Conservation (phyloP, 2,113 vertebrate species). For the Puma concolor region DNA sequence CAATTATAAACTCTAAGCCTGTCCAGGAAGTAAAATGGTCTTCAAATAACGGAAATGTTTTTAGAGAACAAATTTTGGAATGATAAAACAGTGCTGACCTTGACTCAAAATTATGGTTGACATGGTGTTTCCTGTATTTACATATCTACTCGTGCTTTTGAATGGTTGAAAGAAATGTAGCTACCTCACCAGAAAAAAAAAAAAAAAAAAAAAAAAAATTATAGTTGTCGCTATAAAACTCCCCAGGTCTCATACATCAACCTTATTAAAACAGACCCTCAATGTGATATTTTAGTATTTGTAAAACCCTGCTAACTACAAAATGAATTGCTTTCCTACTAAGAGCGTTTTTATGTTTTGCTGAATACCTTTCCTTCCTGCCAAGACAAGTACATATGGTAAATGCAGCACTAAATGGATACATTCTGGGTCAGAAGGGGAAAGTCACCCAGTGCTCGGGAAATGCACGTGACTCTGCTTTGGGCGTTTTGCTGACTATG, state of each 20-base stretch:
- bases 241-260: conserved; percentile 44
- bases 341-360: conserved; percentile 76
- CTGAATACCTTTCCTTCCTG: conserved; percentile 69
- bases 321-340: conserved; percentile 75
- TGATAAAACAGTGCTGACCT: conserved; percentile 54
- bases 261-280: conserved; percentile 75
- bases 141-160: neutral
- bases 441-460: neutral
- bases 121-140: conserved; percentile 60
- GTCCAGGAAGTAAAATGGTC: neutral
- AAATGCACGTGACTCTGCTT: neutral
- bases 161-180: conserved; percentile 23
- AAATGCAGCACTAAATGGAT: conserved; percentile 59
- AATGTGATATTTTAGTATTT: conserved; percentile 72
- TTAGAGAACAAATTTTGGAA: conserved; percentile 37
- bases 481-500: conserved; percentile 43
- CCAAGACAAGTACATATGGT: conserved; percentile 68
- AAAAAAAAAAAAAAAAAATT: neutral
- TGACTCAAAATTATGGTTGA: conserved; percentile 53
- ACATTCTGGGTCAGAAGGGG: conserved; percentile 50
- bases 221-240: neutral
- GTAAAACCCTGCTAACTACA: conserved; percentile 77
- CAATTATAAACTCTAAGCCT: neutral
- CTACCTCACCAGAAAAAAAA: neutral
- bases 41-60: conserved; percentile 34